Base-by-base conservation (phyloP, 2,888 invertebrate genomes). In the Drosophila diplacantha region DNA sequence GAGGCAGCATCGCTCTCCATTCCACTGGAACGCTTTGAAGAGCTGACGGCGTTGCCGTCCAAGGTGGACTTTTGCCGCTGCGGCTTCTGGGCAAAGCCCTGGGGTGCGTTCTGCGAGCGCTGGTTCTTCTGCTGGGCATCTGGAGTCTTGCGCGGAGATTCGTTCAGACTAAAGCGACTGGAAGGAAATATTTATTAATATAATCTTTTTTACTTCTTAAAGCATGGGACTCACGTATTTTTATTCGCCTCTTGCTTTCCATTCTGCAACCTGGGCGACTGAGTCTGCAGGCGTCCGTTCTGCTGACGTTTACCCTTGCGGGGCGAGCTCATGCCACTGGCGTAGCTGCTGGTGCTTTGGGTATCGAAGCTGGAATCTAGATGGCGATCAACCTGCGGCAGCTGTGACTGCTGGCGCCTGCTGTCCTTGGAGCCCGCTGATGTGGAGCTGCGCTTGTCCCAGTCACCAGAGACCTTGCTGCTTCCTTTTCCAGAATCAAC, bases 401-500 rank as follows among this genome's bases (percentile, higher is more conserved):
- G 57, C 3, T 47, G 59, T 71, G 75, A 26, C n/a, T 67, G 70
- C 3, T 50, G 59, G 2, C 75, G 83, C 26, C 72, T 81, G 26
- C 67, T 85, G 6, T 87, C 87, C 53, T 75, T 71, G 7, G 87
- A 85, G 34, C 86, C 86, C 37, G 80, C 80, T 0, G 80, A 81
- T 2, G 80, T 73, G 0, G 86, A 85, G 55, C 87, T 87, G 14
- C 84, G 80, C 24, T 84, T 86, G 50, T 88, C 87, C 86, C 87
- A 88, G 9, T 87, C 88, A 8, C 51, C 65, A 41, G 22, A 34
- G 39, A 26, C 47, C 9, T 53, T 65, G 16, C 22, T 24, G 20
- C n/a, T 11, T 9, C 31, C 44, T 5, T 26, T 56, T 0, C 16
- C 16, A 9, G 24, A n/a, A 2, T 59, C 57, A 20, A 22, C n/a